Conservation (phyloP, 2,113 vertebrate species). For the Sakesphorus luctuosus region DNA sequence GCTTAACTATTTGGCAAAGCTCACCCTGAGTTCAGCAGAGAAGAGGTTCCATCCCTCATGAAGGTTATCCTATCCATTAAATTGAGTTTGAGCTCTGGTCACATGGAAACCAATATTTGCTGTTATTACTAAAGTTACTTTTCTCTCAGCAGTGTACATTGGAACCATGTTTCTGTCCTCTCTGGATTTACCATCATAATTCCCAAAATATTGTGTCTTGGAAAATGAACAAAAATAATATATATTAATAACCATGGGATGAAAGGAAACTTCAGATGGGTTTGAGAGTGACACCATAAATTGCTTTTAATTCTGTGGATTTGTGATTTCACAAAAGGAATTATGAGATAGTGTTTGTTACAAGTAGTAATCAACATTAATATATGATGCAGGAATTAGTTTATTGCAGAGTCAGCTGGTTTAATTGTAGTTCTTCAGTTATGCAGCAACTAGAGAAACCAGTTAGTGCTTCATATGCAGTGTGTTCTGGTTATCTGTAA, state of each 20-base stretch:
- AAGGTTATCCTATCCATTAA: not conserved
- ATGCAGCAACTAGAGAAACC: not conserved
- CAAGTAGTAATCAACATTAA: not conserved
- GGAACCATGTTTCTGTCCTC: not conserved
- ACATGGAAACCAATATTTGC: not conserved
- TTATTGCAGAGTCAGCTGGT: not conserved
- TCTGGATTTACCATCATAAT: conserved; percentile 1
- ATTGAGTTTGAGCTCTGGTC: conserved; percentile 18
- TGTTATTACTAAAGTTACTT: not conserved
- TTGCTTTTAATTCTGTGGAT: not conserved
- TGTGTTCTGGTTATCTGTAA: not conserved
- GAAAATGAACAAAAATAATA: conserved; percentile 47
- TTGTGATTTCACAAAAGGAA: conserved; percentile 9
- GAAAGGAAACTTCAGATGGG: not conserved
- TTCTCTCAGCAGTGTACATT: conserved; percentile 11
- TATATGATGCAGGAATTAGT: not conserved
- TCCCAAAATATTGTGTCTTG: conserved; percentile 1
- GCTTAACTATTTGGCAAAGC: not conserved
- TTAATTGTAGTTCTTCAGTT: not conserved
- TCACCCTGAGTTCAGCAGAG: not conserved
- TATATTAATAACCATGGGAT: not conserved
- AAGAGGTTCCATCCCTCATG: not conserved
- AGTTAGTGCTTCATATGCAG: not conserved
- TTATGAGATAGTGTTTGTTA: not conserved
- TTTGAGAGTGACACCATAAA: conserved; percentile 19